A percentile compares a stretch with the other conserved stretches of the same genome.
Evolutionary conservation across 2,888 invertebrate species (phyloP).

Genomic region (Biston stratarius): DNA sequence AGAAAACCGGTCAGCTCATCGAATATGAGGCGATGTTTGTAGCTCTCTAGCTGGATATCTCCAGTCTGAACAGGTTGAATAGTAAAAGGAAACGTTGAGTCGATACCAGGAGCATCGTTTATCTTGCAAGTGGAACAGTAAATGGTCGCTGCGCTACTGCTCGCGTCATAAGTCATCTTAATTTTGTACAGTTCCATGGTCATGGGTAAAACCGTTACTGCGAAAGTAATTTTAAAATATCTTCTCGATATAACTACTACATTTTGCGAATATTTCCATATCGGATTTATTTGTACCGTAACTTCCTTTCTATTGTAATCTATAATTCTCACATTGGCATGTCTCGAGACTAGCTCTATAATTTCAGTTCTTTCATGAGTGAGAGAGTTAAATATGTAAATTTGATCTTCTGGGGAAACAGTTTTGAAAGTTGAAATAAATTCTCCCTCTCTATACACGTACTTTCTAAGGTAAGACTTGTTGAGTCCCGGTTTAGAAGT

Average conservation of each 20-base stretch:
- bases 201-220: conserved; percentile 91
- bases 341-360: conserved; percentile 89
- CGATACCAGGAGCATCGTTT: conserved; percentile 54
- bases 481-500: conserved; percentile 91
- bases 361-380: conserved; percentile 92
- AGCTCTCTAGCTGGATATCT: conserved; percentile 94
- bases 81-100: conserved; percentile 59
- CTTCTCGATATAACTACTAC: conserved; percentile 66
- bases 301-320: conserved; percentile 88
- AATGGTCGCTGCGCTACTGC: conserved; percentile 68
- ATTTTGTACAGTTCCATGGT: conserved; percentile 90
- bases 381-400: conserved; percentile 94
- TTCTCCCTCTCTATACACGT: conserved; percentile 75
- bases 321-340: conserved; percentile 90
- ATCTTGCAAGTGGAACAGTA: conserved; percentile 67
- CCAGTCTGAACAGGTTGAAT: conserved; percentile 91
- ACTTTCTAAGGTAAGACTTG: conserved; percentile 84
- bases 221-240: conserved; percentile 89
- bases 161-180: conserved; percentile 64
- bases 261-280: conserved; percentile 71
- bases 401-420: conserved; percentile 85
- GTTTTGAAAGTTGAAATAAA: conserved; percentile 73
- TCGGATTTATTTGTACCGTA: conserved; percentile 72
- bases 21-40: conserved; percentile 91
- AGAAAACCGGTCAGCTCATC: conserved; percentile 94